These are phyloP conservation scores for Reticulitermes lucifugus DNA, from an alignment of 2,888 invertebrate genomes.

Conservation along the genomic window DNA sequence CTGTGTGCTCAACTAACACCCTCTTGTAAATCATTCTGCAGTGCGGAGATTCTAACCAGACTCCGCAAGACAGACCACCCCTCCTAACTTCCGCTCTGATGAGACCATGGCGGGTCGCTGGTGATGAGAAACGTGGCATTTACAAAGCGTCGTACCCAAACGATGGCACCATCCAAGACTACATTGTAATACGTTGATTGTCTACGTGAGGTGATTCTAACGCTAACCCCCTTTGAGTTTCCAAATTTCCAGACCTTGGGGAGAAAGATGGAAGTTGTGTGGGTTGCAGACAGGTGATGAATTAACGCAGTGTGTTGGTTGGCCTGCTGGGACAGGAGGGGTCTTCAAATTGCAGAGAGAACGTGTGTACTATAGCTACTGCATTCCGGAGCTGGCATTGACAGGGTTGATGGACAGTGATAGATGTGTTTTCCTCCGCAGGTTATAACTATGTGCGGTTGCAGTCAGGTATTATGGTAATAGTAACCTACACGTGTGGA, in stretches of 20 bases:
- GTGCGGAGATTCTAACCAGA: neutral
- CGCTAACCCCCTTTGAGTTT: neutral
- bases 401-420: constrained; percentile 38
- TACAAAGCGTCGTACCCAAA: neutral
- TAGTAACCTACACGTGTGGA: neutral
- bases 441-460: constrained; percentile 12
- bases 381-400: constrained; percentile 10
- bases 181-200: constrained; percentile 17
- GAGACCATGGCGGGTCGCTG: neutral
- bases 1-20: too few relatives aligned
- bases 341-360: constrained; percentile 26
- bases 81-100: neutral
- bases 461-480: constrained; percentile 36
- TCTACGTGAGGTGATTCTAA: constrained; percentile 31
- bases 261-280: neutral
- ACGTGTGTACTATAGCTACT: constrained; percentile 4
- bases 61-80: neutral
- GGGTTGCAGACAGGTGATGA: constrained; percentile 30
- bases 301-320: constrained; percentile 21
- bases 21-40: too few relatives aligned
- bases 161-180: neutral
- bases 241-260: constrained; percentile 14
- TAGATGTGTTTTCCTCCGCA: constrained; percentile 29
- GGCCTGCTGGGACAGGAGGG: constrained; percentile 7
- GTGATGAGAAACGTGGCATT: constrained; percentile 3